A percentile compares a stretch with the other conserved stretches of the same genome.
Evolutionary conservation across 2,797 vertebrate species (phyloP).

Genomic region (Tinamus major): DNA sequence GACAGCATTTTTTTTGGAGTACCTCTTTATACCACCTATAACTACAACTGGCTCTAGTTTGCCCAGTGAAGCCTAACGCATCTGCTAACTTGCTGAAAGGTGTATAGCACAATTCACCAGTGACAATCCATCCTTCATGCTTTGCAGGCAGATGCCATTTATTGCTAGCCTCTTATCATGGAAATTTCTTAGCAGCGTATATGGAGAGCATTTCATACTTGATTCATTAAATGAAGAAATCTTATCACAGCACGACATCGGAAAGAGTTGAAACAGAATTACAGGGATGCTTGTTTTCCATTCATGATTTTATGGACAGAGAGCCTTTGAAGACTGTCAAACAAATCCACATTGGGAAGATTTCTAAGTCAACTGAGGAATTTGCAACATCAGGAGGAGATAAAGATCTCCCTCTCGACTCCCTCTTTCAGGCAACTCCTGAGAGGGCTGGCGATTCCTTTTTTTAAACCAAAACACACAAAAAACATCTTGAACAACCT

Average conservation of each 20-base stretch:
- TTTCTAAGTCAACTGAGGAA: not conserved
- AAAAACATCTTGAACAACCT: not conserved
- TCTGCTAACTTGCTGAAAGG: not conserved
- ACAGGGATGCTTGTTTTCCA: not conserved
- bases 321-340: not conserved
- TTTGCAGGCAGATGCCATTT: not conserved
- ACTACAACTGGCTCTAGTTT: not conserved
- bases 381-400: not conserved
- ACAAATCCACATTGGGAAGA: not conserved
- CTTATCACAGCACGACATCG: not conserved
- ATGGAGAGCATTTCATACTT: not conserved
- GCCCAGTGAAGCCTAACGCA: not conserved
- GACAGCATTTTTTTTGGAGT: fast-evolving
- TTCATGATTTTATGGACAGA: not conserved
- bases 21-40: not conserved
- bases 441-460: not conserved
- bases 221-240: not conserved
- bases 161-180: not conserved
- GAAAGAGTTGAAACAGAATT: not conserved
- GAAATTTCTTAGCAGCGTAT: not conserved
- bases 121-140: not conserved
- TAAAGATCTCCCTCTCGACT: not conserved
- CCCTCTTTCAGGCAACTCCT: not conserved
- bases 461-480: not conserved
- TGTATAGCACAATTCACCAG: not conserved